Evolutionary conservation across 2,888 invertebrate genomes (phyloP).

Genomic region (Plemyria rubiginata): DNA sequence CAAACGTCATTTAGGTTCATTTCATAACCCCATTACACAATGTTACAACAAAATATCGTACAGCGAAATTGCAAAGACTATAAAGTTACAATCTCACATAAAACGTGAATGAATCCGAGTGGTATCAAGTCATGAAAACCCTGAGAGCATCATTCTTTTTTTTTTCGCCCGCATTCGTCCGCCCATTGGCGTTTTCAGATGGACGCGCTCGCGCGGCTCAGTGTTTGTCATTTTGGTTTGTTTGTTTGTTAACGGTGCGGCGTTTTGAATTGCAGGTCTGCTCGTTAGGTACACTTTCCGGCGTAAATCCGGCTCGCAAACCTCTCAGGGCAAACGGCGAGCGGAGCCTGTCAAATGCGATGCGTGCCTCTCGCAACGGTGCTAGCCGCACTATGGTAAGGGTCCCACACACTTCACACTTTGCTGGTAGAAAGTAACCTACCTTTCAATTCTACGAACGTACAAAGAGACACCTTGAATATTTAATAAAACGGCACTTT

Average conservation of each 20-base stretch:
- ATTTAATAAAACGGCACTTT: conserved; percentile 39
- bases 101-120: conserved; percentile 70
- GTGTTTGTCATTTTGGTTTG: conserved; percentile 70
- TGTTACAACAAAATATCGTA: conserved; percentile 50
- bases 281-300: conserved; percentile 86
- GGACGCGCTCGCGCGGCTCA: conserved; percentile 78
- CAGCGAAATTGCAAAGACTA: conserved; percentile 55
- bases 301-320: conserved; percentile 84
- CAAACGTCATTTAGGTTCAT: conserved; percentile 53
- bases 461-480: conserved; percentile 32
- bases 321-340: conserved; percentile 81
- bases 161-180: conserved; percentile 75
- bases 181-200: conserved; percentile 80
- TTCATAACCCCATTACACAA: conserved; percentile 54
- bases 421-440: conserved; percentile 59
- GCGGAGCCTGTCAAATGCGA: conserved; percentile 83
- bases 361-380: conserved; percentile 85
- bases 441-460: conserved; percentile 23
- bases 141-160: conserved; percentile 68
- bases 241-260: conserved; percentile 82
- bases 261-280: conserved; percentile 85
- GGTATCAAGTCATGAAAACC: conserved; percentile 73
- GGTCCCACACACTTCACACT: conserved; percentile 61
- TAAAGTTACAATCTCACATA: conserved; percentile 66
- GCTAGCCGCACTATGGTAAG: conserved; percentile 83